phyloP scores from a whole-genome alignment of 2,888 invertebrate species.

The Temnothorax unifasciatus region DNA sequence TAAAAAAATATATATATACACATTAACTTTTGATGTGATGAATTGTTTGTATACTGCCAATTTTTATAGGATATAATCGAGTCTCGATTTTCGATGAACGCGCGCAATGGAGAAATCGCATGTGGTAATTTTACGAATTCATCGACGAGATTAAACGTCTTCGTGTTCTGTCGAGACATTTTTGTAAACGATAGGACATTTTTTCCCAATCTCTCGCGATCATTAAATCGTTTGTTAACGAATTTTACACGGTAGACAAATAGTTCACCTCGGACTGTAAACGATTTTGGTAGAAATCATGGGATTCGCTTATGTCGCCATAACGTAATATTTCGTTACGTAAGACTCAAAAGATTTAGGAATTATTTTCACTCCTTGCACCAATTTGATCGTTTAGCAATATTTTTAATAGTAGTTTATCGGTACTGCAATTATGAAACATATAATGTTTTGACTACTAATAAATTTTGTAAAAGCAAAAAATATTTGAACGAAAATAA shows the following conservation, averaged over 20 bases:
- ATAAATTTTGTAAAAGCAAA: constrained; percentile 14
- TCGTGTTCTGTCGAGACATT: constrained; percentile 31
- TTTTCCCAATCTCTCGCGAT: constrained; percentile 19
- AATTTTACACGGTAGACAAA: constrained; percentile 39
- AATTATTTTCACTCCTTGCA: not conserved
- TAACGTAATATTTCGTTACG: not conserved
- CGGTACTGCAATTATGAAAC: not conserved
- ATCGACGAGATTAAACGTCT: constrained; percentile 10
- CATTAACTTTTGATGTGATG: constrained; percentile 60
- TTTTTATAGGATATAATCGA: constrained; percentile 67
- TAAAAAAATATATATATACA: constrained; percentile 37
- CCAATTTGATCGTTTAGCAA: not conserved
- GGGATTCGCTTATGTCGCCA: not conserved
- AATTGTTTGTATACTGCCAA: constrained; percentile 71
- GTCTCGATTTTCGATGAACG: constrained; percentile 48
- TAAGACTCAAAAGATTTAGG: not conserved
- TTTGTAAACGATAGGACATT: constrained; percentile 25
- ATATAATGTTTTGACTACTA: not conserved
- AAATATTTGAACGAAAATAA: constrained; percentile 14
- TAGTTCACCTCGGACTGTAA: constrained; percentile 21
- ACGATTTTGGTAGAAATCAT: constrained; percentile 10
- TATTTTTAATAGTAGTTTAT: not conserved
- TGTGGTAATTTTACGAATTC: constrained; percentile 9
- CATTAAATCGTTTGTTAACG: constrained; percentile 40
- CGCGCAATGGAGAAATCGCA: constrained; percentile 15